phyloP scores from a whole-genome alignment of 2,113 vertebrate species.

The Nesogale talazaci region DNA sequence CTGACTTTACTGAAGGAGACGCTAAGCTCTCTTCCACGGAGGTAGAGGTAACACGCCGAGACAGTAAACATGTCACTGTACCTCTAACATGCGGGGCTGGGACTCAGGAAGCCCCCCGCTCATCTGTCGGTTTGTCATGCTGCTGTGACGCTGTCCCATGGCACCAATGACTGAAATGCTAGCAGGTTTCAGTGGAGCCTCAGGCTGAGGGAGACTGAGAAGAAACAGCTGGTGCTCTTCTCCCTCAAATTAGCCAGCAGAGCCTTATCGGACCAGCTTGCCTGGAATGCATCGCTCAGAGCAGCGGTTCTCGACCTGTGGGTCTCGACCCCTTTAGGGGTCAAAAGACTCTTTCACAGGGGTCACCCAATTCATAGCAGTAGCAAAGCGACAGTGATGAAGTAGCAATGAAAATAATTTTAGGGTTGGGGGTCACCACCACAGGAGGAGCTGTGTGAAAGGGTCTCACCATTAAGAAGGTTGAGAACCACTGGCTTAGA shows the following conservation, averaged over 20 bases:
- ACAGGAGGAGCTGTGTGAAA: too few relatives aligned
- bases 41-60: background rate
- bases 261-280: background rate
- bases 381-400: too few relatives aligned
- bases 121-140: background rate
- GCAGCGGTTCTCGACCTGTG: too few relatives aligned
- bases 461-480: background rate
- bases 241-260: background rate
- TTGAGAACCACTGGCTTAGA: too few relatives aligned
- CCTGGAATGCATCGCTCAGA: background rate
- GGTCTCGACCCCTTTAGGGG: too few relatives aligned
- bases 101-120: background rate
- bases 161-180: background rate
- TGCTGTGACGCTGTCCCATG: background rate
- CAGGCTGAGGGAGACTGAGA: background rate
- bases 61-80: background rate
- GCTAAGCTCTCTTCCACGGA: background rate
- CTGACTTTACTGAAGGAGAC: background rate
- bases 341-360: too few relatives aligned
- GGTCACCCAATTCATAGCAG: too few relatives aligned
- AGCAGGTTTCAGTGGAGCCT: background rate
- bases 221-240: background rate
- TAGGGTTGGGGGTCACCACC: too few relatives aligned
- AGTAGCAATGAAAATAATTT: too few relatives aligned
- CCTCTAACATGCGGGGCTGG: background rate